Conservation (phyloP, 2,888 invertebrate genomes). For the Hirtodrosophila cameraria region DNA sequence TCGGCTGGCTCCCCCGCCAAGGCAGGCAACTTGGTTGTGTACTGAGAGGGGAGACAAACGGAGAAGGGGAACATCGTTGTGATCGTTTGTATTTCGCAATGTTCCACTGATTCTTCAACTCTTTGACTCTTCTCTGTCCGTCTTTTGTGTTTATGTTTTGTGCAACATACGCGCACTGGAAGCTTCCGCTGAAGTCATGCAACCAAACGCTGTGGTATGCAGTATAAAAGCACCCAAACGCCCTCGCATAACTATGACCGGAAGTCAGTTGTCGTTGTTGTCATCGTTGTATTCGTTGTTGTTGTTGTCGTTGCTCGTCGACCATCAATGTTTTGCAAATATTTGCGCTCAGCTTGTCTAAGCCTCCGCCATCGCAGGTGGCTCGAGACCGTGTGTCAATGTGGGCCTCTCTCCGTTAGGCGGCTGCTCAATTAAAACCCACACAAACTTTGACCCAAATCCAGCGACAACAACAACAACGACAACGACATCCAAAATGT, state of each 20-base stretch:
- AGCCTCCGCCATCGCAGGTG: constrained; percentile 48
- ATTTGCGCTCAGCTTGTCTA: constrained; percentile 48
- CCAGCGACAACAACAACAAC: constrained; percentile 32
- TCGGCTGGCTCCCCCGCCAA: constrained; percentile 68
- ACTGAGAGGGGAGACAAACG: background rate
- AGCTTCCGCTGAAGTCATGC: constrained; percentile 65
- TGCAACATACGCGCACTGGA: constrained; percentile 56
- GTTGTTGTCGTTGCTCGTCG: constrained; percentile 1
- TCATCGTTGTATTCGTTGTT: constrained; percentile 40
- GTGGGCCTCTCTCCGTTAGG: constrained; percentile 63
- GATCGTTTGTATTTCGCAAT: constrained; percentile 65
- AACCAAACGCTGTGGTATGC: constrained; percentile 62
- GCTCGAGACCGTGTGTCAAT: constrained; percentile 29
- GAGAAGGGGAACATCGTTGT: constrained; percentile 10
- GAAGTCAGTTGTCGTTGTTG: constrained; percentile 73
- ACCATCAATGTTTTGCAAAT: constrained; percentile 60
- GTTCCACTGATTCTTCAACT: constrained; percentile 58
- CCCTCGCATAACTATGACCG: constrained; percentile 67
- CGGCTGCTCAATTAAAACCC: constrained; percentile 71
- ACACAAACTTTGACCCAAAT: constrained; percentile 77
- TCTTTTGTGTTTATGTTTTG: constrained; percentile 50
- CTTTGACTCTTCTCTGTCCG: constrained; percentile 40
- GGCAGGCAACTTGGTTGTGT: constrained; percentile 31
- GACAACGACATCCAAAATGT: constrained; percentile 36
- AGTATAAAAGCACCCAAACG: constrained; percentile 33